Conservation (phyloP, 2,888 invertebrate species). For the Phasia obesa region DNA sequence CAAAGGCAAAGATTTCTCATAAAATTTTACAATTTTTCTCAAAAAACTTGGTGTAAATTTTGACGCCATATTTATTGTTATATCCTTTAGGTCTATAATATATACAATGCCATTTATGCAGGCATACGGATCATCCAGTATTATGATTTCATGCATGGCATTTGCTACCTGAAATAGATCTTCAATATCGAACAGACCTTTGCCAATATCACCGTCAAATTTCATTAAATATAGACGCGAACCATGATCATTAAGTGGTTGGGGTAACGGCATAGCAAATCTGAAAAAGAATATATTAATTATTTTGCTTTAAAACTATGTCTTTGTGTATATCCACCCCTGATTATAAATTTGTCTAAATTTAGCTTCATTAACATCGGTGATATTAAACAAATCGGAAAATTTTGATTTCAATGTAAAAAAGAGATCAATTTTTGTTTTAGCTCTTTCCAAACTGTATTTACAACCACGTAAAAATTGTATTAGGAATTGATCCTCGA, state of each 20-base stretch:
- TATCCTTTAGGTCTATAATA: constrained; percentile 84
- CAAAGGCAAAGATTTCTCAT: constrained; percentile 85
- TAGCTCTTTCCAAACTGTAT: constrained; percentile 84
- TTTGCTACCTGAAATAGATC: constrained; percentile 84
- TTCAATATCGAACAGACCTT: constrained; percentile 82
- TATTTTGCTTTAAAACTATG: not conserved
- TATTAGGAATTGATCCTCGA: constrained; percentile 82
- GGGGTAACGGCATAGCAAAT: constrained; percentile 78
- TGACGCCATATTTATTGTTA: constrained; percentile 83
- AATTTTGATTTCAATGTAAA: constrained; percentile 84
- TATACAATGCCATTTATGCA: constrained; percentile 83
- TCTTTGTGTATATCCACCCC: constrained; percentile 73
- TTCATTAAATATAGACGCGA: constrained; percentile 83
- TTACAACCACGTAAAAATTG: constrained; percentile 84
- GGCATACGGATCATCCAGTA: constrained; percentile 85
- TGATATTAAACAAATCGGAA: constrained; percentile 83
- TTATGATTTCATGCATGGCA: constrained; percentile 84
- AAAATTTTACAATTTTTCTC: constrained; percentile 84
- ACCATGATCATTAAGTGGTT: constrained; percentile 81
- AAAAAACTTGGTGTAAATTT: constrained; percentile 84
- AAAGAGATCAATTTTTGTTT: constrained; percentile 84
- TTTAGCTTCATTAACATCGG: constrained; percentile 73
- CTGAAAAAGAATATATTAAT: constrained; percentile 70
- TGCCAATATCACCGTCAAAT: constrained; percentile 83
- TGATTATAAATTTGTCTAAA: constrained; percentile 75